Percentiles rank a stretch among this genome's conserved stretches.
phyloP scores from a whole-genome alignment of 2,113 vertebrate species.

The Tenebrosternarchus preto region DNA sequence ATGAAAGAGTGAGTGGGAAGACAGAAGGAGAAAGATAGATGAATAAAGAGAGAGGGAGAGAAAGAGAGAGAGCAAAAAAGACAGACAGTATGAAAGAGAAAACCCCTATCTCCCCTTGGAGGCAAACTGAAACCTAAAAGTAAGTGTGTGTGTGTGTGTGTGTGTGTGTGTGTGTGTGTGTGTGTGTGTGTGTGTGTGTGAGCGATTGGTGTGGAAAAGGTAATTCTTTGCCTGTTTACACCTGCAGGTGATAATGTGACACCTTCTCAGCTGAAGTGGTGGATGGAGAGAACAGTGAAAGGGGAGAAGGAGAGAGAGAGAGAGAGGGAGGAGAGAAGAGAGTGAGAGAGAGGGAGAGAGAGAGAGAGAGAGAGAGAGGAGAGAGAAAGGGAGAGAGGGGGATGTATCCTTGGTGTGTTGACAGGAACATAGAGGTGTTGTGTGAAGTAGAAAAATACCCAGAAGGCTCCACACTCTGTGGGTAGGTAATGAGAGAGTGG shows the following conservation, averaged over 20 bases:
- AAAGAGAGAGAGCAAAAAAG: neutral
- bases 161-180: slow-evolving; percentile 1
- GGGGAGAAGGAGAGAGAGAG: slow-evolving; percentile 11
- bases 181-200: slow-evolving; percentile 21
- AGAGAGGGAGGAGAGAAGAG: slow-evolving; percentile 21
- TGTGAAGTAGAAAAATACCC: slow-evolving; percentile 73
- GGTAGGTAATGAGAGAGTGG: slow-evolving; percentile 72
- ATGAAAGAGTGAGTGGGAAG: slow-evolving; percentile 4
- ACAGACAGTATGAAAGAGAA: neutral
- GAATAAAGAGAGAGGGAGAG: neutral
- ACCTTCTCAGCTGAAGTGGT: slow-evolving; percentile 69
- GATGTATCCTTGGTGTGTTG: slow-evolving; percentile 61
- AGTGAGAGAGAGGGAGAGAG: slow-evolving; percentile 1
- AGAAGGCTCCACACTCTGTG: too few species aligned
- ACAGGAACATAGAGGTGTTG: slow-evolving; percentile 68
- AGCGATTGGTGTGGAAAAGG: slow-evolving; percentile 62
- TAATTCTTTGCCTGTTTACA: slow-evolving; percentile 72
- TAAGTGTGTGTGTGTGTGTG: slow-evolving; percentile 10
- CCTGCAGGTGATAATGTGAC: slow-evolving; percentile 81
- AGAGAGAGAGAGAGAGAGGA: slow-evolving; percentile 24
- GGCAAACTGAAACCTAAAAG: too few species aligned
- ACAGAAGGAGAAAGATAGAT: neutral
- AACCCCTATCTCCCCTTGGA: too few species aligned
- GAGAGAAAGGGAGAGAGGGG: slow-evolving; percentile 18
- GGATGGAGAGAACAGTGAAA: slow-evolving; percentile 21